Conservation (phyloP, 2,113 vertebrate species). For the Mesitornis unicolor region DNA sequence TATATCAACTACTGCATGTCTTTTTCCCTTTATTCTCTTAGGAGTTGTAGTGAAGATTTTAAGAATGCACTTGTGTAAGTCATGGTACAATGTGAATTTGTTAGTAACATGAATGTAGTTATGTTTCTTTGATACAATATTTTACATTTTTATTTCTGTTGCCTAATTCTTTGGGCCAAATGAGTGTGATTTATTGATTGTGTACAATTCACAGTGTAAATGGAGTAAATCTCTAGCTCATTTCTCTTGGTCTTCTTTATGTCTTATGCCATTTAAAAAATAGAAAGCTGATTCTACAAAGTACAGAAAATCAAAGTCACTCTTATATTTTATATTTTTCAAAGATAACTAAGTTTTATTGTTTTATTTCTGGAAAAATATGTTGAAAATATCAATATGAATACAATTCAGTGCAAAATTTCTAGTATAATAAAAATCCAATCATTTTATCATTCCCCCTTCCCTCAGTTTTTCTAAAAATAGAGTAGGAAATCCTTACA, state of each 20-base stretch:
- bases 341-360: conserved; percentile 46
- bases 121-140: neutral
- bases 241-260: neutral
- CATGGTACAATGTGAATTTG: fast-evolving
- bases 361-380: conserved; percentile 22
- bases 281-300: neutral
- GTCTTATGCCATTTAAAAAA: neutral
- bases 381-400: neutral
- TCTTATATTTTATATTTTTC: neutral
- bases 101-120: neutral
- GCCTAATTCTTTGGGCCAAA: neutral
- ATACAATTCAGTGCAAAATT: conserved; percentile 7
- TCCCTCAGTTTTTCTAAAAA: neutral
- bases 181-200: neutral
- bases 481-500: neutral
- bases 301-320: neutral
- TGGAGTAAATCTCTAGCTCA: neutral
- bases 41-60: neutral
- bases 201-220: neutral
- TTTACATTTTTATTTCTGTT: neutral
- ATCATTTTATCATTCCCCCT: neutral
- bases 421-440: neutral
- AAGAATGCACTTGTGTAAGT: neutral
- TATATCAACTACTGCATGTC: neutral
- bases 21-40: neutral